Percentiles rank a stretch among this genome's conserved stretches.
These are phyloP conservation scores for Elmis aenea DNA, from an alignment of 2,888 invertebrate genomes.

Conservation along the genomic window DNA sequence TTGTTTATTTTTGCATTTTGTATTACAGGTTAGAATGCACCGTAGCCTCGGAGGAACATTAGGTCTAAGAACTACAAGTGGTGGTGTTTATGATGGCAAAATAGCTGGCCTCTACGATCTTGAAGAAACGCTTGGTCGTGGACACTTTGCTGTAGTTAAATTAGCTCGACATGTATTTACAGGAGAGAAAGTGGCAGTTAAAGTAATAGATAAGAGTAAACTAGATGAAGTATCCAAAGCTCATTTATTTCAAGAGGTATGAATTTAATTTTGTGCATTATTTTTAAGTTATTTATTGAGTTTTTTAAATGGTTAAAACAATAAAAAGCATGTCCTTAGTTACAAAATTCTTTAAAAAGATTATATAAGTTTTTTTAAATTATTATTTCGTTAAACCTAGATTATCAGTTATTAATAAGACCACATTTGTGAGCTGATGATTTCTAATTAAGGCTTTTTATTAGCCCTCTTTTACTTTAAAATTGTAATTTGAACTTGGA, in stretches of 20 bases:
- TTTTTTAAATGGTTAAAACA: no score
- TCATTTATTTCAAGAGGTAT: slow-evolving; percentile 94
- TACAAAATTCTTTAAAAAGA: no score
- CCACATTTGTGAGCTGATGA: no score
- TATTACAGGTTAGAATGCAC: slow-evolving; percentile 28
- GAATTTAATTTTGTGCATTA: no score
- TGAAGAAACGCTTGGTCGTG: slow-evolving; percentile 94
- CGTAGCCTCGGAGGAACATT: slow-evolving; percentile 31
- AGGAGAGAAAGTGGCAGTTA: slow-evolving; percentile 95
- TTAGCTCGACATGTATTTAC: slow-evolving; percentile 97
- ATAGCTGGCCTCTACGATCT: slow-evolving; percentile 97
- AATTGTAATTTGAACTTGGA: no score
- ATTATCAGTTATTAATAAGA: no score
- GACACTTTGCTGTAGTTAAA: slow-evolving; percentile 98
- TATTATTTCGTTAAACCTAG: no score
- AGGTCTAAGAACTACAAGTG: slow-evolving; percentile 22
- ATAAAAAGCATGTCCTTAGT: background rate
- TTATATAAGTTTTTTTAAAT: background rate
- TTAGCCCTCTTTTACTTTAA: no score
- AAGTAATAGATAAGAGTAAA: slow-evolving; percentile 98
- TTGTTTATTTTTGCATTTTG: slow-evolving; percentile 2
- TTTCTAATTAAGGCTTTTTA: no score
- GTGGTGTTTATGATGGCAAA: slow-evolving; percentile 72
- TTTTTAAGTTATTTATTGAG: no score
- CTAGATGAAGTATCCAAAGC: slow-evolving; percentile 92